phyloP scores from a whole-genome alignment of 2,797 vertebrate genomes.

The Oreochromis grahami region DNA sequence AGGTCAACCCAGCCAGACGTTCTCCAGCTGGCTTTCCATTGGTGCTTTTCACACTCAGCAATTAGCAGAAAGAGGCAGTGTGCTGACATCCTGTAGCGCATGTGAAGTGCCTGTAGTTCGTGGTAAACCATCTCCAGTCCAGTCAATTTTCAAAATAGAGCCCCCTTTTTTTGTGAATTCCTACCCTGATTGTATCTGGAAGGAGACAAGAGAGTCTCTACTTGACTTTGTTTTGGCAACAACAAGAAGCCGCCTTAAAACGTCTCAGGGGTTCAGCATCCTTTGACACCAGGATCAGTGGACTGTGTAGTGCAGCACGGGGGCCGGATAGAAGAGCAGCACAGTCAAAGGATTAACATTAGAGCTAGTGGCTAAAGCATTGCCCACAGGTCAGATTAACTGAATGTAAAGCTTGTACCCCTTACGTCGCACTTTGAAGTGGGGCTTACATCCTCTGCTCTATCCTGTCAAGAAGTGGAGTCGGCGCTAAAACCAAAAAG shows the following conservation, averaged over 20 bases:
- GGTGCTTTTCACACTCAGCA: not conserved
- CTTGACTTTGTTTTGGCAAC: constrained; percentile 29
- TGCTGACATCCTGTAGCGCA: not conserved
- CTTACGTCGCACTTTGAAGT: constrained; percentile 57
- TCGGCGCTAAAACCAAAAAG: constrained; percentile 9
- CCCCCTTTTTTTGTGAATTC: not conserved
- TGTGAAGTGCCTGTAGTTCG: not conserved
- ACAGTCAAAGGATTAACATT: constrained; percentile 58
- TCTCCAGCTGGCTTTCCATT: not conserved
- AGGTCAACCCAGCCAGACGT: not conserved
- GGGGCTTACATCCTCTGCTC: constrained; percentile 49
- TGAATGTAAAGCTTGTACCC: constrained; percentile 51
- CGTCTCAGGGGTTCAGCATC: constrained; percentile 7
- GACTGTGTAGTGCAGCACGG: constrained; percentile 1
- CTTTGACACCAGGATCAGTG: constrained; percentile 38
- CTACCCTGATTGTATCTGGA: constrained; percentile 7
- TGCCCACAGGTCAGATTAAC: constrained; percentile 68
- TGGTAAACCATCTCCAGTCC: constrained; percentile 22
- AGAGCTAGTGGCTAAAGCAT: constrained; percentile 50
- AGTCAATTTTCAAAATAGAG: constrained; percentile 1
- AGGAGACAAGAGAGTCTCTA: not conserved
- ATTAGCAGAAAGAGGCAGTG: not conserved
- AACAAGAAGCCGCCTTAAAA: constrained; percentile 19
- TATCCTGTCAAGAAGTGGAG: constrained; percentile 41
- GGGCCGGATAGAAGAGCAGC: constrained; percentile 11